Evolutionary conservation across 2,888 invertebrate genomes (phyloP).

Genomic region (Scotopteryx bipunctaria): DNA sequence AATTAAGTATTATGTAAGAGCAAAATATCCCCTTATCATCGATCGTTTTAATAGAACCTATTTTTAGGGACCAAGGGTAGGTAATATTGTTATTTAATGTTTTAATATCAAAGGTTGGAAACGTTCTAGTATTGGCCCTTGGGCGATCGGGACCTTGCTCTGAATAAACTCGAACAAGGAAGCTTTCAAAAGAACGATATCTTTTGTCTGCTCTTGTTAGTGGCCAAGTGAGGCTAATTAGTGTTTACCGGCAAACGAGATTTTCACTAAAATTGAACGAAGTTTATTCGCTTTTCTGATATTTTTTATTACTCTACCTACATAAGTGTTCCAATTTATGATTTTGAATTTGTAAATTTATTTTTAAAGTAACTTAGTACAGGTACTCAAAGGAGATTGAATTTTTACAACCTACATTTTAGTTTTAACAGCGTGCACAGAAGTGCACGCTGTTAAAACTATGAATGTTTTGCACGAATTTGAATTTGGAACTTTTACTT

Average conservation of each 20-base stretch:
- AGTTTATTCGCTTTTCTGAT: too few relatives aligned
- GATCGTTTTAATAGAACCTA: not conserved
- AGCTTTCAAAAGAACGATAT: not conserved
- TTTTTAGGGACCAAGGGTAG: not conserved
- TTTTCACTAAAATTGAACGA: too few relatives aligned
- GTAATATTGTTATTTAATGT: not conserved
- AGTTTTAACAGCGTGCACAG: too few relatives aligned
- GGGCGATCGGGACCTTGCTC: not conserved
- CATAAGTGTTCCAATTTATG: too few relatives aligned
- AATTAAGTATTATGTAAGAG: too few relatives aligned
- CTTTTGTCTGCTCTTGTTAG: not conserved
- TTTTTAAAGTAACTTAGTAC: too few relatives aligned
- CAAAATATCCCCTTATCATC: not conserved
- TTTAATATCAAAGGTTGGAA: conserved; percentile 5
- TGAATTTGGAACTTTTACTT: not conserved
- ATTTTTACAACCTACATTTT: too few relatives aligned
- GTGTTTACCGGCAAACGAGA: not conserved
- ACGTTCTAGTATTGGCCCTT: not conserved
- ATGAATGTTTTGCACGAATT: not conserved
- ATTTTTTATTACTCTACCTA: too few relatives aligned
- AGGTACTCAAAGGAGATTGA: too few relatives aligned
- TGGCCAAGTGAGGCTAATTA: not conserved
- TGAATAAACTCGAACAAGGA: not conserved
- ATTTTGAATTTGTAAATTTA: too few relatives aligned
- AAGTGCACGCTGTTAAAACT: not conserved